A percentile compares a stretch with the other conserved stretches of the same genome.
These are phyloP conservation scores for Linhomoeus sp. DNA, from an alignment of 2,888 invertebrate genomes.

Conservation along the genomic window DNA sequence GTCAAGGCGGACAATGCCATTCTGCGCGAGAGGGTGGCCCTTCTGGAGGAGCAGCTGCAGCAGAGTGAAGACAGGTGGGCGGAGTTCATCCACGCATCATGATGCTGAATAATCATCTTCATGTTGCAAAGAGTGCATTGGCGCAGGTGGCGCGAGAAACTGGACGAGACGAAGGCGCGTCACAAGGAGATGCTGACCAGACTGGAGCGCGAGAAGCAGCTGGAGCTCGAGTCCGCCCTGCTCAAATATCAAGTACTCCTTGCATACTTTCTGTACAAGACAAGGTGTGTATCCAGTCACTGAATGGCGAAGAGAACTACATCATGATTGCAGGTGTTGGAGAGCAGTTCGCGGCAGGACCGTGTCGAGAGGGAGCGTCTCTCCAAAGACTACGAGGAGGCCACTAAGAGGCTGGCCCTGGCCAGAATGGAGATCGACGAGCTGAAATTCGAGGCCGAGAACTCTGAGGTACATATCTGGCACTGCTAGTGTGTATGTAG, in stretches of 20 bases:
- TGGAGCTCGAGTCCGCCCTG: conserved; percentile 10
- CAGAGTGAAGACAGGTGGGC: conserved; percentile 15
- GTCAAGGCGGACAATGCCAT: conserved; percentile 19
- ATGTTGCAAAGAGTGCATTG: no score
- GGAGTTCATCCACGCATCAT: not conserved
- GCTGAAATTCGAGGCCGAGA: no score
- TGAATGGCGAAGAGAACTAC: no score
- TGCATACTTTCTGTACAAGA: no score
- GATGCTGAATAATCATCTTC: not conserved
- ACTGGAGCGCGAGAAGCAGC: conserved; percentile 17
- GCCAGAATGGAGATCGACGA: no score
- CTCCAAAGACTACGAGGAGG: not conserved
- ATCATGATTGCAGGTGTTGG: not conserved
- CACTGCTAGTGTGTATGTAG: no score
- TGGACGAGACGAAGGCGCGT: conserved; percentile 17
- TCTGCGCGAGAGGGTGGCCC: conserved; percentile 19
- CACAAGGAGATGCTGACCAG: conserved; percentile 13
- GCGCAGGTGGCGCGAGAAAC: conserved; percentile 14
- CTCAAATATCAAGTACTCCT: not conserved
- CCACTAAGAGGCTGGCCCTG: not conserved
- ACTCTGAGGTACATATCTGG: no score
- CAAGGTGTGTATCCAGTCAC: no score
- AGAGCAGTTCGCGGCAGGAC: not conserved
- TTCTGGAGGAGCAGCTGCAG: conserved; percentile 19
- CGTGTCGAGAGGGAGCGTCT: not conserved